These are phyloP conservation scores for Platygyra sinensis DNA, from an alignment of 64 coral and sea anemone genomes.

Conservation along the genomic window DNA sequence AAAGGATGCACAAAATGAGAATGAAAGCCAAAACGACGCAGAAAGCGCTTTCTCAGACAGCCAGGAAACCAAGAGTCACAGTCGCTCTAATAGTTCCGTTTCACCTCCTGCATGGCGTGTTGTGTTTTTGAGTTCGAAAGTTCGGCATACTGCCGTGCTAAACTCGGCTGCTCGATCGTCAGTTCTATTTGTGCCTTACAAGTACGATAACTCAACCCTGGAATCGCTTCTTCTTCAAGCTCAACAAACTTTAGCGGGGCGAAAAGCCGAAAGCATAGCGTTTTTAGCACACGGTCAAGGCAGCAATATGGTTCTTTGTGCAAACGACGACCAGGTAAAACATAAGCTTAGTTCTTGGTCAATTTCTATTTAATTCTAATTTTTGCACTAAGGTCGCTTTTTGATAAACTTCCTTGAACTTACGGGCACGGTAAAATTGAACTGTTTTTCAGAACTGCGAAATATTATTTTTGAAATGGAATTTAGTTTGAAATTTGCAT, in stretches of 20 bases:
- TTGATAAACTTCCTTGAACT: no score
- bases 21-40: constrained; percentile 13
- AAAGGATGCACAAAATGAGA: constrained; percentile 42
- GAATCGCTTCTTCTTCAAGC: constrained; percentile 78
- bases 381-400: background rate
- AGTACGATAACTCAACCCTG: constrained; percentile 75
- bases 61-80: background rate
- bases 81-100: constrained; percentile 24
- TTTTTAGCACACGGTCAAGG: constrained; percentile 78
- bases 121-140: constrained; percentile 87
- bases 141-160: constrained; percentile 74
- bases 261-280: constrained; percentile 81
- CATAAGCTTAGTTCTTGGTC: background rate
- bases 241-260: constrained; percentile 63
- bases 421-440: no score
- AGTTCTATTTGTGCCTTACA: constrained; percentile 75
- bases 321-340: constrained; percentile 72
- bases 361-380: background rate
- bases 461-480: background rate
- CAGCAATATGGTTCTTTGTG: constrained; percentile 64
- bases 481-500: background rate
- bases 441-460: background rate
- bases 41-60: background rate
- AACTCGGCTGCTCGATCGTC: constrained; percentile 65
- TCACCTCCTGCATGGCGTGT: constrained; percentile 58